Evolutionary conservation across 2,888 invertebrate genomes (phyloP).

Genomic region (Drepanosiphum platanoidis): DNA sequence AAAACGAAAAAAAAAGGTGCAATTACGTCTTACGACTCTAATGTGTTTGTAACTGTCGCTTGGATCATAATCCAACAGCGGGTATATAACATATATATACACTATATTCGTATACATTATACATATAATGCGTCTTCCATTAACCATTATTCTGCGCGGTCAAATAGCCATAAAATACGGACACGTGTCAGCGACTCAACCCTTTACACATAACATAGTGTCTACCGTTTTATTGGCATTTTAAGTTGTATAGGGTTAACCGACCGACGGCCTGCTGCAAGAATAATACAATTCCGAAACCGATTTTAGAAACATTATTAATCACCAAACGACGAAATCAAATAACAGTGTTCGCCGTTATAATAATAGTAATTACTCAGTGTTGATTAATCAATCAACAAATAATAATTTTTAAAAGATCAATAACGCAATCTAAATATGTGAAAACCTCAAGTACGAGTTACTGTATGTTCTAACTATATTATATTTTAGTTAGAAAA

Average conservation of each 20-base stretch:
- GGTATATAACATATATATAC: background rate
- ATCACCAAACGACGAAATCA: constrained; percentile 28
- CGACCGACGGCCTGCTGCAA: constrained; percentile 7
- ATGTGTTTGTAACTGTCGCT: constrained; percentile 57
- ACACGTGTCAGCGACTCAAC: constrained; percentile 56
- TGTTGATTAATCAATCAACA: background rate
- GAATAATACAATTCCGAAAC: constrained; percentile 11
- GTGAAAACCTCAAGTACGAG: no score
- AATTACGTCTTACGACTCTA: constrained; percentile 48
- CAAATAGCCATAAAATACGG: constrained; percentile 47
- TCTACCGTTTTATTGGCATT: constrained; percentile 35
- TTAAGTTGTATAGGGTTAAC: constrained; percentile 31
- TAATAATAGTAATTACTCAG: constrained; percentile 26
- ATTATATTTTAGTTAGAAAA: no score
- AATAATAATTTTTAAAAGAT: background rate
- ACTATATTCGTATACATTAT: background rate
- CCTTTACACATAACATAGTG: constrained; percentile 38
- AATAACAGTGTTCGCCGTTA: constrained; percentile 1
- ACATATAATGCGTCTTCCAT: constrained; percentile 31
- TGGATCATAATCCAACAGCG: constrained; percentile 18
- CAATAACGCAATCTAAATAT: background rate
- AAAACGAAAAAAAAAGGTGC: constrained; percentile 22
- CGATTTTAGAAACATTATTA: constrained; percentile 46
- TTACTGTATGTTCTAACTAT: no score
- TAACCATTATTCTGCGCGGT: constrained; percentile 27